A percentile compares a stretch with the other conserved stretches of the same genome.
phyloP scores from a whole-genome alignment of 2,797 vertebrate genomes.

The Tangara arthus region DNA sequence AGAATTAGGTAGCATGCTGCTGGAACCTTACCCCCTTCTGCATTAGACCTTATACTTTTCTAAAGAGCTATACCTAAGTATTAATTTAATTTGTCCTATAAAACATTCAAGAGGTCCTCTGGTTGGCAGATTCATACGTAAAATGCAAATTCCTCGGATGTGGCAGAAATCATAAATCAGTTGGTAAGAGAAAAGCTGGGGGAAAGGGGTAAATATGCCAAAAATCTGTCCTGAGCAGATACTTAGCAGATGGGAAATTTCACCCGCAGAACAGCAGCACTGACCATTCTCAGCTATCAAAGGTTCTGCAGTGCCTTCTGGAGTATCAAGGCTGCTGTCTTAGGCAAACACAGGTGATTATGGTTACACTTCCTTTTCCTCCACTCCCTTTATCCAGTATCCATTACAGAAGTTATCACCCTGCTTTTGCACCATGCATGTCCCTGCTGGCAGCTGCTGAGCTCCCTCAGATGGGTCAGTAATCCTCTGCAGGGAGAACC shows the following conservation, averaged over 20 bases:
- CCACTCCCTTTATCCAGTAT: not conserved
- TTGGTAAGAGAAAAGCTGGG: not conserved
- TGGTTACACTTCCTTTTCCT: not conserved
- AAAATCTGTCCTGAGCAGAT: not conserved
- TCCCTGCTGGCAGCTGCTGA: not conserved
- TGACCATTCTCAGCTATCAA: not conserved
- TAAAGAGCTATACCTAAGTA: not conserved
- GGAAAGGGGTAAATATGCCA: not conserved
- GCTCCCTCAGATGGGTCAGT: not conserved
- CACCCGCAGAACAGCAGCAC: not conserved
- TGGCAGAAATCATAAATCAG: not conserved
- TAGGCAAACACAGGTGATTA: not conserved
- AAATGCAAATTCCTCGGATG: not conserved
- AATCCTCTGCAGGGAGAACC: not conserved
- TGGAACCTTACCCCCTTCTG: not conserved
- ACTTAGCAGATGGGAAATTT: not conserved
- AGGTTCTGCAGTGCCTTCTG: not conserved
- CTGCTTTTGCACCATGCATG: rapidly evolving
- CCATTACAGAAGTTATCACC: not conserved
- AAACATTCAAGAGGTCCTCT: not conserved
- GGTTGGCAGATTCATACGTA: not conserved
- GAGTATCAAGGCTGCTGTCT: not conserved
- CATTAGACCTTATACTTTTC: not conserved
- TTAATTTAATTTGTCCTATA: not conserved
- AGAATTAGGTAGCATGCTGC: not conserved